Percentiles rank a stretch among this genome's conserved stretches.
Conservation (phyloP, 1,140 invertebrate species). For the Drosophila arizonae region DNA sequence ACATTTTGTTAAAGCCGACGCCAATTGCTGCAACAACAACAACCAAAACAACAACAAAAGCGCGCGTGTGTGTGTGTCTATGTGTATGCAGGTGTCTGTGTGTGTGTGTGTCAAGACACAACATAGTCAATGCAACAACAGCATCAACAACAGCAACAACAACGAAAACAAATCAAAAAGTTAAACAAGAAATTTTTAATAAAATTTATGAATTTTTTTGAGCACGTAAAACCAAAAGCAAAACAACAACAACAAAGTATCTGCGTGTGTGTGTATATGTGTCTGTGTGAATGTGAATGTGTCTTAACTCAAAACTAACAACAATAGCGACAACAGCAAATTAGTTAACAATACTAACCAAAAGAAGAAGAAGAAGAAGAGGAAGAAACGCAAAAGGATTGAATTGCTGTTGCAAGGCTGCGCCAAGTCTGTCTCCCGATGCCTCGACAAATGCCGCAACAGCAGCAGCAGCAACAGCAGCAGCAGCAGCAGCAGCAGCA, state of each 20-base stretch:
- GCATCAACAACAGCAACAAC: conserved; percentile 13
- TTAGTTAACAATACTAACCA: conserved; percentile 1
- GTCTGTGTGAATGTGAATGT: not conserved
- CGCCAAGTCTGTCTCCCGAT: conserved; percentile 2
- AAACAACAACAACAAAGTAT: conserved; percentile 23
- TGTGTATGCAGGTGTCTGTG: conserved; percentile 12
- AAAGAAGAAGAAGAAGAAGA: not conserved
- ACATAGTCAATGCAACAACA: conserved; percentile 11
- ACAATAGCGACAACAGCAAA: conserved; percentile 11
- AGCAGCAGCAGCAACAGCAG: conserved; percentile 24
- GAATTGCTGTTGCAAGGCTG: conserved; percentile 3
- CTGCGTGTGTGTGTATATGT: not conserved
- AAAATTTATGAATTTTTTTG: conserved; percentile 70
- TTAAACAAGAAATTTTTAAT: conserved; percentile 15
- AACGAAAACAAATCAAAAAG: conserved; percentile 31
- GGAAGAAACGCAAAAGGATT: not conserved
- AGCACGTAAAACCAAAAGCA: conserved; percentile 60
- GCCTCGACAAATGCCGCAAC: conserved; percentile 30
- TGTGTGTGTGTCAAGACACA: conserved; percentile 4
- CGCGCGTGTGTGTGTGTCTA: conserved; percentile 11
- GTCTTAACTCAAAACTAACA: conserved; percentile 18
- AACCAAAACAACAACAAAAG: conserved; percentile 36
- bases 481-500: conserved; percentile 29
- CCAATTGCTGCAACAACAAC: conserved; percentile 37
- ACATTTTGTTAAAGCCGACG: conserved; percentile 41